Conservation (phyloP, 2,888 invertebrate genomes). For the Scaptomyza caliginosa region DNA sequence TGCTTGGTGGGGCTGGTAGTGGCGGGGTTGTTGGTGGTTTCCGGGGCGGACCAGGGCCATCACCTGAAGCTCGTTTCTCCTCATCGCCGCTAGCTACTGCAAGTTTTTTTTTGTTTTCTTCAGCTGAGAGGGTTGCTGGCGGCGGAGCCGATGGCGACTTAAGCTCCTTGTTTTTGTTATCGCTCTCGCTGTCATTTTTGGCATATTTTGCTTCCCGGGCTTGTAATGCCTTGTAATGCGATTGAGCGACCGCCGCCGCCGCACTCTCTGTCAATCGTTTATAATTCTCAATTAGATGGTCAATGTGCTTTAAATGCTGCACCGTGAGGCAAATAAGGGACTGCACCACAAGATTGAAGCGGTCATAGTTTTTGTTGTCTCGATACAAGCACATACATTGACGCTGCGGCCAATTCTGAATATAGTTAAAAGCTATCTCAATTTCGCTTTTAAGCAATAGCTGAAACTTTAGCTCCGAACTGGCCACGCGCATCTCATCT, state of each 20-base stretch:
- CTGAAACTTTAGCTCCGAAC: constrained; percentile 88
- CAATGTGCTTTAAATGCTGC: constrained; percentile 91
- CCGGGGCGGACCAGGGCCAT: constrained; percentile 58
- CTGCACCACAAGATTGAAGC: constrained; percentile 94
- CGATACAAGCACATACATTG: constrained; percentile 98
- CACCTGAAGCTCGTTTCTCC: constrained; percentile 57
- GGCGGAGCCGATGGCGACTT: constrained; percentile 16
- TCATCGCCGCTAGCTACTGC: constrained; percentile 35
- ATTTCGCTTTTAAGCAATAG: constrained; percentile 92
- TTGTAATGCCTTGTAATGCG: constrained; percentile 35
- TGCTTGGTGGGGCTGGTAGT: constrained; percentile 18
- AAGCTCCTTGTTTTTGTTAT: constrained; percentile 53
- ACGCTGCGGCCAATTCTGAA: constrained; percentile 95
- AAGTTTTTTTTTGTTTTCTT: constrained; percentile 35
- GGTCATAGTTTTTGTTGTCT: constrained; percentile 95
- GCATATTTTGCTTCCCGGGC: constrained; percentile 36
- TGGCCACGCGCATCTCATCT: constrained; percentile 92
- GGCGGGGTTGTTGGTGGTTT: constrained; percentile 42
- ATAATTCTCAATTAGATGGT: constrained; percentile 85
- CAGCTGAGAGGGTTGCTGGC: constrained; percentile 10
- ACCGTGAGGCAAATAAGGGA: constrained; percentile 93
- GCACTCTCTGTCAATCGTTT: constrained; percentile 82
- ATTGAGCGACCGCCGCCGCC: constrained; percentile 67
- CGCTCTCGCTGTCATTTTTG: constrained; percentile 24
- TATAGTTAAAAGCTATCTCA: constrained; percentile 92